Base-by-base conservation (phyloP, 2,113 vertebrate species). In the Geococcyx californianus region DNA sequence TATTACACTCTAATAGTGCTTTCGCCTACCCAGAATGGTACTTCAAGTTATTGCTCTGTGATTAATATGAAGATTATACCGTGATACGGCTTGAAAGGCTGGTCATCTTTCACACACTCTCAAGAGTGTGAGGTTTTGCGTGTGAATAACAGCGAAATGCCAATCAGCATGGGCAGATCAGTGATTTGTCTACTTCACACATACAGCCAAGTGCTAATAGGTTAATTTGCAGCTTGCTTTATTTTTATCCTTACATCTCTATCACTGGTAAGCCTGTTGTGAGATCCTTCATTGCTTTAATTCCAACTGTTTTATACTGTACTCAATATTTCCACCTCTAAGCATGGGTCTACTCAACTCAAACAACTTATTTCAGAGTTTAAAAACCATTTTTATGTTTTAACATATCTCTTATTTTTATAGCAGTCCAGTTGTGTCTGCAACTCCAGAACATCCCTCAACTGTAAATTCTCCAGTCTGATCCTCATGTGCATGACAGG, bases 141-240 rank as follows among this genome's bases (percentile, higher is more conserved):
- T 29, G 45, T n/a, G 36, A 95, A 49, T 68, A 86, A 87, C 3
- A 83, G 72, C 75, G 28, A 55, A 91, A 66, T 21, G 9, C 29
- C 67, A 78, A 87, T 75, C 72, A 87, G n/a, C 81, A 52, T 0
- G 3, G 23, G 34, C 8, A 18, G 34, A 59, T 64, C 75, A 60
- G 51, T 36, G 38, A 51, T 88, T 75, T 86, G 56, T 58, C 47
- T 70, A n/a, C 67, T 94, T 93, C 78, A 90, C 84, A 84, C 72
- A 11, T 49, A 64, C 13, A 44, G 69, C 4, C 5, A 86, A 33
- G 75, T 80, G 84, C 51, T 93, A 95, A 94, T 31, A 93, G 77
- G 70, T 68, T 95, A 82, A 94, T 84, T 89, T 85, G 51, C 85
- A 90, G n/a, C 72, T 94, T 89, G 20, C 52, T 91, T 77, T 91